Evolutionary conservation across 2,113 vertebrate species (phyloP).

Genomic region (Empidonax alnorum): DNA sequence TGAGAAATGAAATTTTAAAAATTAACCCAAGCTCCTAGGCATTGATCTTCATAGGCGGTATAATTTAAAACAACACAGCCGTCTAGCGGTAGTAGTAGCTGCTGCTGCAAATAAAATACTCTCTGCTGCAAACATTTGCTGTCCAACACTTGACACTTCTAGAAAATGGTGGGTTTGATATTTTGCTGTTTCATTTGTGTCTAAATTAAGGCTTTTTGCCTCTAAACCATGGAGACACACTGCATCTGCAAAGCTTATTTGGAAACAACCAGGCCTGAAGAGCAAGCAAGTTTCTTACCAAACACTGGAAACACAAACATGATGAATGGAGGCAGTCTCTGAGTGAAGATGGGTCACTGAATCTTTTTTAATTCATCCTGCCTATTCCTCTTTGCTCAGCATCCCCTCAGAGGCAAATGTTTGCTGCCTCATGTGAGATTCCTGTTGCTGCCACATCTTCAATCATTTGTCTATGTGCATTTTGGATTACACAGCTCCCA

Average conservation of each 20-base stretch:
- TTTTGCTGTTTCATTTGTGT: background rate
- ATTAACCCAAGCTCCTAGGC: background rate
- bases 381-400: background rate
- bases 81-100: background rate
- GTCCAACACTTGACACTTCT: background rate
- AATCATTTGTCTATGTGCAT: background rate
- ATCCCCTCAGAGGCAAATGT: background rate
- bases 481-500: background rate
- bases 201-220: background rate
- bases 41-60: background rate
- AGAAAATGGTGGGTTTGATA: background rate
- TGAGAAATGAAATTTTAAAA: background rate
- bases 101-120: background rate
- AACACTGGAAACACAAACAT: background rate
- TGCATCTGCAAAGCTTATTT: background rate
- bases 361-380: background rate
- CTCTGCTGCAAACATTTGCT: background rate
- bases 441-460: background rate
- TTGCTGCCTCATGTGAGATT: background rate
- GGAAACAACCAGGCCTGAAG: background rate
- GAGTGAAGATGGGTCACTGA: background rate
- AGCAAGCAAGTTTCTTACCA: background rate
- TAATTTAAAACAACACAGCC: constrained; percentile 21
- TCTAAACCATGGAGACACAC: background rate
- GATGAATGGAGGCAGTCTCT: background rate